Base-by-base conservation (phyloP, 2,888 invertebrate genomes). In the Oithona nana region DNA sequence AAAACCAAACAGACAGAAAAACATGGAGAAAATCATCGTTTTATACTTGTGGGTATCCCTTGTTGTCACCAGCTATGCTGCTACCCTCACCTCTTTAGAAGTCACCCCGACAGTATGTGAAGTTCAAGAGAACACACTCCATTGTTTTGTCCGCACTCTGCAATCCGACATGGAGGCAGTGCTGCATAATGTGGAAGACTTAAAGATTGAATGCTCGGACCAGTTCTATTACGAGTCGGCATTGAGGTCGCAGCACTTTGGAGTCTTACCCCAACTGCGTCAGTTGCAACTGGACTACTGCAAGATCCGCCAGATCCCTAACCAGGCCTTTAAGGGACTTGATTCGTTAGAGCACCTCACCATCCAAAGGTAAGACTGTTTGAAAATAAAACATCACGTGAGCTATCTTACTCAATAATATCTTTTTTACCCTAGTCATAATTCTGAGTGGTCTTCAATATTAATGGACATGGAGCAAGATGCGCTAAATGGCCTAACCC, bases 391-490 rank as follows among this genome's bases (percentile, higher is more conserved):
- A n/a, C n/a, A n/a, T n/a, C n/a, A n/a, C n/a, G n/a, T n/a, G n/a
- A n/a, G n/a, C n/a, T n/a, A n/a, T n/a, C n/a, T n/a, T n/a, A n/a
- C n/a, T n/a, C n/a, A n/a, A n/a, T n/a, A n/a, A n/a, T n/a, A n/a
- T n/a, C n/a, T n/a, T n/a, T n/a, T n/a, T n/a, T n/a, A n/a, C n/a
- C n/a, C n/a, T n/a, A 59, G 59, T 28, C 83, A 82, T 71, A 85
- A 85, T 71, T 82, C 83, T 28, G 84, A 85, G 70, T 85, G 85
- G 85, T 83, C 84, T n/a, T 80, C 83, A 20, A 82, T 84, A 80
- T 82, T 83, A 24, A 59, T 59, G 59, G 59, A 59, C 20, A 11
- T 59, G 13, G 59, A 59, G 6, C n/a, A 24, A 6, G 22, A 39
- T 11, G 29, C 28, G 13, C 28, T 59, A 11, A 13, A 48, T 16